Evolutionary conservation across 2,888 invertebrate genomes (phyloP), one percentile per base, ranked within the genome.

Genomic region (Tachina fera): DNA sequence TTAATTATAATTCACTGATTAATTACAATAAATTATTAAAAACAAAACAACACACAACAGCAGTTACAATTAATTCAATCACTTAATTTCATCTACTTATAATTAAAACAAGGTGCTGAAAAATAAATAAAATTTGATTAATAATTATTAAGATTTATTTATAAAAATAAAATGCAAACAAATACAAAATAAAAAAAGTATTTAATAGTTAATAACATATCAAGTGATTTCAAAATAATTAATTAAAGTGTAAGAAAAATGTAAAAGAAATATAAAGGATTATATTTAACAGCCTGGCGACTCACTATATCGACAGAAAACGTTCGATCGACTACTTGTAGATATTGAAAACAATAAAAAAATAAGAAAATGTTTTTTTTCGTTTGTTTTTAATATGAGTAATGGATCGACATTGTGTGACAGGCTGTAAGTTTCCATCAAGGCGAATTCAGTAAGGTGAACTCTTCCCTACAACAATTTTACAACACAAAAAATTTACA

Each of bases 91-190:
- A 80, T 74, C 31, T 47, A n/a, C n/a, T n/a, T n/a, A 51, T 58
- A 49, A 75, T 19, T 58, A 80, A 80, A 71, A 75, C 70, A 80
- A 80, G 79, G 84, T 84, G 80, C 75, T 84, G 72, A 67, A 61
- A 74, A 39, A 68, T 22, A 74, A 74, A 53, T 19, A 83, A 79
- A 78, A 45, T 19, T 45, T 45, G 6, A 45, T 45, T 19, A 63
- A 68, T 56, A 60, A 53, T 68, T 58, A 72, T n/a, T 61, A 61
- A 74, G 41, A n/a, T 13, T 11, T 49, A 67, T 41, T 9, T 61
- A 31, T 3, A 68, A 72, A 65, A 51, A 60, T 45, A 51, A 22
- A 31, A 53, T 56, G 11, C 43, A 43, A 53, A 19, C 53, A 78
- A 51, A 43, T n/a, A 80, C 14, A 51, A 71, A 68, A 16, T n/a